A percentile compares a stretch with the other conserved stretches of the same genome.
Conservation (phyloP, 2,113 vertebrate genomes). For the Onychostoma macrolepis region DNA sequence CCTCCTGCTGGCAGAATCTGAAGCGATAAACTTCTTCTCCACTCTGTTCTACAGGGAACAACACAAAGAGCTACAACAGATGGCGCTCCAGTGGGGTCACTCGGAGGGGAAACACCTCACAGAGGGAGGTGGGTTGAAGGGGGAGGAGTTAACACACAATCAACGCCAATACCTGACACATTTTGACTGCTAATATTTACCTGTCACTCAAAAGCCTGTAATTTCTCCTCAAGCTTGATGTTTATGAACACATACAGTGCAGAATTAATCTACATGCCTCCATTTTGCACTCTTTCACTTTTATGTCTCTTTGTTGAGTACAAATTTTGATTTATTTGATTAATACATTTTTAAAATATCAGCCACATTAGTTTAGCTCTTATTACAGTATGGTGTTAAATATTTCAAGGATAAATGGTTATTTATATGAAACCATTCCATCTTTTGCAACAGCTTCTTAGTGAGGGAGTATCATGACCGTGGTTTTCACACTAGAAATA, state of each 20-base stretch:
- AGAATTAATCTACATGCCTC: constrained; percentile 8
- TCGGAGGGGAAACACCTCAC: constrained; percentile 4
- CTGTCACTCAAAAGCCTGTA: constrained; percentile 17
- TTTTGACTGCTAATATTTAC: constrained; percentile 14
- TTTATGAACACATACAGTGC: neutral
- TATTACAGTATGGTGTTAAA: neutral
- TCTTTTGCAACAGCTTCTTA: neutral
- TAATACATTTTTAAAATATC: neutral
- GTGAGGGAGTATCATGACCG: neutral
- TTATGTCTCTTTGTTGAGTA: neutral
- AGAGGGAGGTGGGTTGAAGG: neutral
- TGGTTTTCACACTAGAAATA: neutral
- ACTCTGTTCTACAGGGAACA: constrained; percentile 43
- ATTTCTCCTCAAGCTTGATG: constrained; percentile 8
- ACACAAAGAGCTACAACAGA: constrained; percentile 42
- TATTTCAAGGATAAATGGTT: neutral
- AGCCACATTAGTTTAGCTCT: neutral
- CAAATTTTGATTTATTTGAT: neutral
- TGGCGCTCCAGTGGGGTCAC: constrained; percentile 28
- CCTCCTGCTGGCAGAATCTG: constrained; percentile 17
- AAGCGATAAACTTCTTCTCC: constrained; percentile 42
- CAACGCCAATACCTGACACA: neutral
- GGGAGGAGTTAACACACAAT: constrained; percentile 10
- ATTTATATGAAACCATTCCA: neutral
- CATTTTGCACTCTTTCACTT: constrained; percentile 9